These are phyloP conservation scores for Lampropteryx suffumata DNA, from an alignment of 2,888 invertebrate genomes.

Conservation along the genomic window DNA sequence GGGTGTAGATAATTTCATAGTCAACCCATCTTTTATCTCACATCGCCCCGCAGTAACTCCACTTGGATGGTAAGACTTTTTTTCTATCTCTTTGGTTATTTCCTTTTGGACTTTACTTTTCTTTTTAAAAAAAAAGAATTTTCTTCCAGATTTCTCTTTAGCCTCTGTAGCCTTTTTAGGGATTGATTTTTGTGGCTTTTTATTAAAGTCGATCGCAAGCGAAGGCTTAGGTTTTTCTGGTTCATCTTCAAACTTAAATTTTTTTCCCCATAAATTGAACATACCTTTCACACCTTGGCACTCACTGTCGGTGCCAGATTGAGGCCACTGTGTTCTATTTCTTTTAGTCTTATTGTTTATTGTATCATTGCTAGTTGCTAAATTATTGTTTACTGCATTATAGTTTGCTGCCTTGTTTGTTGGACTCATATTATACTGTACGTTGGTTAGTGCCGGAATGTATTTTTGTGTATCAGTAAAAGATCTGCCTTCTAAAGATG, in stretches of 20 bases:
- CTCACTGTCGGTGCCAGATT: conserved; percentile 45
- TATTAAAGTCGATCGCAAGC: conserved; percentile 27
- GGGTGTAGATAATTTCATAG: conserved; percentile 47
- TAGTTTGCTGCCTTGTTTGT: too few species aligned
- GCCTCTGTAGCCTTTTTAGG: conserved; percentile 22
- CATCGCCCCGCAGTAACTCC: conserved; percentile 65
- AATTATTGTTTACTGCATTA: too few species aligned
- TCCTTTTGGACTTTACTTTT: conserved; percentile 40
- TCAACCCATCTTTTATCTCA: conserved; percentile 60
- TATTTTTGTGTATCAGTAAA: conserved; percentile 52
- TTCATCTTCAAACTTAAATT: conserved; percentile 61
- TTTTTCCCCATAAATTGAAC: conserved; percentile 70
- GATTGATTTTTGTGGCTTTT: conserved; percentile 27
- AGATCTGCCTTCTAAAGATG: conserved; percentile 60
- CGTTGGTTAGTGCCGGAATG: conserved; percentile 37
- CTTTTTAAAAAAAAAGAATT: conserved; percentile 65
- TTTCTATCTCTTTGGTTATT: conserved; percentile 39
- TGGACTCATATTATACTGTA: conserved; percentile 11
- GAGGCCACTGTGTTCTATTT: conserved; percentile 38
- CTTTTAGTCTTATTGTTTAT: conserved; percentile 33
- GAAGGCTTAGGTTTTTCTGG: conserved; percentile 28
- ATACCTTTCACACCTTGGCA: conserved; percentile 59
- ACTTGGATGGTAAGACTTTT: conserved; percentile 45
- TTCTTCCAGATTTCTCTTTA: conserved; percentile 48
- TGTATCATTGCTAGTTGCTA: conserved; percentile 20